Evolutionary conservation across 2,797 vertebrate genomes (phyloP).

Genomic region (Mastacembelus armatus): DNA sequence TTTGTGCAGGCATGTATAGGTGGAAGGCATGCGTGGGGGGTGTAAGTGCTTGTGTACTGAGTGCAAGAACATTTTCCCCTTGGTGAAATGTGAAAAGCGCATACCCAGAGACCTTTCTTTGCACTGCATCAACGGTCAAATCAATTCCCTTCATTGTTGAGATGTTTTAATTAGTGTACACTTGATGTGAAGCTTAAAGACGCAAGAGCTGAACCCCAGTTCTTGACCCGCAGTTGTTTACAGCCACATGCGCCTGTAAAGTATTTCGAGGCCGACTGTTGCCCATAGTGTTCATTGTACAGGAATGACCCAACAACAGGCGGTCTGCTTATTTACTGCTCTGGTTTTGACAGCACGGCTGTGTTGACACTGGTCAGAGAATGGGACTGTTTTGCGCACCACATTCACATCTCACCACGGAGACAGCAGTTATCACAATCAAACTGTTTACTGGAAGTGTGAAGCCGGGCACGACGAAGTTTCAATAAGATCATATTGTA

Average conservation of each 20-base stretch:
- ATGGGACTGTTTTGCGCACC: not conserved
- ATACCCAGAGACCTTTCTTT: not conserved
- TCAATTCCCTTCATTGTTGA: not conserved
- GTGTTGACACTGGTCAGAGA: not conserved
- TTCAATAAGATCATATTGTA: constrained; percentile 53
- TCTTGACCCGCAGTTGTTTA: not conserved
- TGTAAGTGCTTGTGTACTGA: not conserved
- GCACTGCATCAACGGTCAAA: not conserved
- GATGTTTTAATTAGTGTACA: not conserved
- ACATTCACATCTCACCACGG: not conserved
- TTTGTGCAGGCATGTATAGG: not conserved
- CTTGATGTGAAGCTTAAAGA: not conserved
- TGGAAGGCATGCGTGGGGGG: not conserved
- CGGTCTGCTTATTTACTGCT: not conserved
- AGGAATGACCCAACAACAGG: not conserved
- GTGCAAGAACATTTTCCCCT: not conserved
- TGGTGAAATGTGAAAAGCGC: not conserved
- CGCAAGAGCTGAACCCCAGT: not conserved
- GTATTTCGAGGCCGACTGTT: not conserved
- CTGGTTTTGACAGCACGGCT: not conserved
- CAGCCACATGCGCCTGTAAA: not conserved
- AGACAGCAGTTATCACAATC: constrained; percentile 21
- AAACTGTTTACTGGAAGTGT: constrained; percentile 38
- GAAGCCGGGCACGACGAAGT: constrained; percentile 43
- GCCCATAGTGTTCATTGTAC: not conserved